A percentile compares a stretch with the other conserved stretches of the same genome.
Evolutionary conservation across 2,113 vertebrate species (phyloP).

Genomic region (Brienomyrus brachyistius): DNA sequence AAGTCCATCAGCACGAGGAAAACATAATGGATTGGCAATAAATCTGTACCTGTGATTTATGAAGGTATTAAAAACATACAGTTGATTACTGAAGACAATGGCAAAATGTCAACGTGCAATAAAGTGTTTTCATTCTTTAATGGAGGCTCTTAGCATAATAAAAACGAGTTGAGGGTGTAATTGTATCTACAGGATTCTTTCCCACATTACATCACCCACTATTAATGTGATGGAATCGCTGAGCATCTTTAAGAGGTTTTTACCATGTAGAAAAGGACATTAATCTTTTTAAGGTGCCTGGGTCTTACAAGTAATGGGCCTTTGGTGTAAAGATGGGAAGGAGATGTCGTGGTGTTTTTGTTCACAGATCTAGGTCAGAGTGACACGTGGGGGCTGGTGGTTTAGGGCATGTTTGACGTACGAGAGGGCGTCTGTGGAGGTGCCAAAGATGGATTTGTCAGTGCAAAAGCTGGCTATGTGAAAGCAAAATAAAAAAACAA

Average conservation of each 20-base stretch:
- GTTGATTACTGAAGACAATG: neutral
- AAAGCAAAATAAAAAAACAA: neutral
- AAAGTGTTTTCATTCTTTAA: conserved; percentile 23
- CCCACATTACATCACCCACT: conserved; percentile 37
- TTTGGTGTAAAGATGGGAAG: conserved; percentile 1
- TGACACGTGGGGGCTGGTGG: neutral
- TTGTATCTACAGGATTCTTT: conserved; percentile 16
- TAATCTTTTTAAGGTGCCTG: conserved; percentile 33
- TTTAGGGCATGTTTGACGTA: neutral
- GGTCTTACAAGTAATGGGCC: conserved; percentile 23
- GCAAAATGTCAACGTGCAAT: neutral
- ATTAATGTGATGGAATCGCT: conserved; percentile 40
- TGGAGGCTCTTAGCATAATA: conserved; percentile 33
- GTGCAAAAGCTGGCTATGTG: neutral
- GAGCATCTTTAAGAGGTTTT: conserved; percentile 30
- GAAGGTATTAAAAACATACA: neutral
- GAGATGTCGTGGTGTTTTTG: neutral
- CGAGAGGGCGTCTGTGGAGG: too few relatives aligned
- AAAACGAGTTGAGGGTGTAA: conserved; percentile 18
- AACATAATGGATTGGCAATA: neutral
- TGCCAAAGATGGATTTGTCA: neutral
- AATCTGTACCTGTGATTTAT: conserved; percentile 6
- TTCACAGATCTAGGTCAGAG: neutral
- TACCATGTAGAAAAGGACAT: conserved; percentile 29
- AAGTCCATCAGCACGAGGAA: neutral